Evolutionary conservation across 2,888 invertebrate species (phyloP), one percentile per base, ranked within the genome.

Genomic region (Brachyptera putata): DNA sequence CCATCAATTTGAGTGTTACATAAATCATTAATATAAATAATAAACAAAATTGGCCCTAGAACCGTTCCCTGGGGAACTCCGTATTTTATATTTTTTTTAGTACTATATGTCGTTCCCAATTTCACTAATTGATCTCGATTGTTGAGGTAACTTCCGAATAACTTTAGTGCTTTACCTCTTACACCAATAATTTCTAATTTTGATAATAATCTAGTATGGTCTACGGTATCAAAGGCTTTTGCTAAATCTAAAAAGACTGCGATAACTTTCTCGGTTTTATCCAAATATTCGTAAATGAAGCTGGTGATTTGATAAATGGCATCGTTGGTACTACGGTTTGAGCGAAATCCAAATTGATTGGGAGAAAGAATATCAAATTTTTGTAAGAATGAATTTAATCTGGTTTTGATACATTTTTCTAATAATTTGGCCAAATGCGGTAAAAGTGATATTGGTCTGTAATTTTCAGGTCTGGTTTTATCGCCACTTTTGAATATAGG

Each of bases 21-120:
- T 22, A 65, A 59, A 46, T 63, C 56, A 61, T 64, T 63, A 34
- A 62, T 62, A 50, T 62, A 65, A 24, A 63, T 49, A 26, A 59
- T 53, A 43, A 63, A 63, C 2, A 63, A 50, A 25, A 63, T 43
- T 37, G 65, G 62, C 4, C 61, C 61, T n/a, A n/a, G n/a, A n/a
- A n/a, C n/a, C n/a, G n/a, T n/a, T n/a, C n/a, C n/a, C n/a, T n/a
- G n/a, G n/a, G 11, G 63, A 39, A 65, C 63, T 3, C 62, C 61
- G 36, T 16, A 56, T n/a, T 9, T 39, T 14, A 63, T 43, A 26
- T 3, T 21, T 14, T 18, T 41, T 13, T 48, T 56, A 25, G 24
- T 46, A 56, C 62, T 62, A 36, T 11, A 13, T 13, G 14, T 26
- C 1, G 24, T 22, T 26, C 62, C 41, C 1, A 63, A 26, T 57